phyloP scores from a whole-genome alignment of 2,113 vertebrate species.

The Melanocharis versteri region DNA sequence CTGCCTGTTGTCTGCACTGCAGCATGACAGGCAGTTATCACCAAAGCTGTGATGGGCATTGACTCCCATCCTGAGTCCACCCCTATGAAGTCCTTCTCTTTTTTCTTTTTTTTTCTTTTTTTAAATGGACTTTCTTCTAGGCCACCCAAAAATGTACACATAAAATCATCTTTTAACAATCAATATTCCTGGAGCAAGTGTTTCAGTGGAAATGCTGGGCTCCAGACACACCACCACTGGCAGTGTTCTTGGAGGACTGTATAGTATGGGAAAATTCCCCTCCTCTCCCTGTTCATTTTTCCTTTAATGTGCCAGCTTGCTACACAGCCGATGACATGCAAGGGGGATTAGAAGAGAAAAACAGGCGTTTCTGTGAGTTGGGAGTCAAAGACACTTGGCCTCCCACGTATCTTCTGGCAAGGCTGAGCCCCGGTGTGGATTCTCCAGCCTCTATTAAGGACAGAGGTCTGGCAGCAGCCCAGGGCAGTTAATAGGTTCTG shows the following conservation, averaged over 20 bases:
- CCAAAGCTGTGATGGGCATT: neutral
- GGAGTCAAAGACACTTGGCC: neutral
- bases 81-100: neutral
- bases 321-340: neutral
- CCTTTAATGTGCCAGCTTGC: neutral
- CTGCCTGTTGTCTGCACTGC: neutral
- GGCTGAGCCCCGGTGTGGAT: neutral
- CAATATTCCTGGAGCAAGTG: neutral
- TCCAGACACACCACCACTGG: neutral
- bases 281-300: neutral
- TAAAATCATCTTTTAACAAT: neutral
- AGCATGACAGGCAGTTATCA: neutral
- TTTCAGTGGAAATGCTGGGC: neutral
- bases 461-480: slow-evolving; percentile 1
- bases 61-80: neutral
- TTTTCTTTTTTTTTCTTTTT: neutral
- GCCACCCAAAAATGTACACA: neutral
- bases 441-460: neutral
- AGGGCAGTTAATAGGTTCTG: neutral
- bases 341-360: neutral
- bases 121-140: neutral
- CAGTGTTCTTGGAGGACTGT: neutral
- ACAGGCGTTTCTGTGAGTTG: neutral
- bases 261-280: neutral
- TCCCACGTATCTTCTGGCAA: neutral